Conservation (phyloP, 1,140 invertebrate species). For the Lepidurus arcticus region DNA sequence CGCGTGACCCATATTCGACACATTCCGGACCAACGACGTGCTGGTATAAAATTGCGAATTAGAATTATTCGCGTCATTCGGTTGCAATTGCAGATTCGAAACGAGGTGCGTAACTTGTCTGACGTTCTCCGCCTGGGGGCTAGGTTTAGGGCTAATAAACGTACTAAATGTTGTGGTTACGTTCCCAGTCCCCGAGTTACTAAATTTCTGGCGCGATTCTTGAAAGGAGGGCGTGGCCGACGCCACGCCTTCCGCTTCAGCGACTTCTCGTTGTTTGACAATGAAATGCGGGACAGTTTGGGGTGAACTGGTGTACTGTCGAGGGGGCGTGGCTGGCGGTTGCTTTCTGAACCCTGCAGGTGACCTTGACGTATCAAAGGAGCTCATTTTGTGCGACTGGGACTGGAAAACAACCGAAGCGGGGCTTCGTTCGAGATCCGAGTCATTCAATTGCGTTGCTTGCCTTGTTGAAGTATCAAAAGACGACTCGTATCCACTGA, state of each 20-base stretch:
- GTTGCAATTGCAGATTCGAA: conserved; percentile 30
- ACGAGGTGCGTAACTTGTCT: conserved; percentile 2
- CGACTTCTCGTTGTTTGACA: conserved; percentile 8
- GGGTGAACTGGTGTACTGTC: neutral
- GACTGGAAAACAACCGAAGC: neutral
- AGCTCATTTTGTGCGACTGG: conserved; percentile 16
- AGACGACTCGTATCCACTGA: conserved; percentile 39
- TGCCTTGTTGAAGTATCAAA: conserved; percentile 27
- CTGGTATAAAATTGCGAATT: conserved; percentile 31
- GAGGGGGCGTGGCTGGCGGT: conserved; percentile 33
- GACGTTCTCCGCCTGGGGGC: neutral
- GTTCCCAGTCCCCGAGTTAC: conserved; percentile 18
- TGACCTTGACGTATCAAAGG: neutral
- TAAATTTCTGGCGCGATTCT: conserved; percentile 32
- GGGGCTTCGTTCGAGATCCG: conserved; percentile 27
- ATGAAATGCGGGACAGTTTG: conserved; percentile 13
- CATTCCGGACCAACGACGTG: conserved; percentile 26
- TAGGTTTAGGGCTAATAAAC: neutral
- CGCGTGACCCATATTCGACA: conserved; percentile 3
- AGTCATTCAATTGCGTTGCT: conserved; percentile 25
- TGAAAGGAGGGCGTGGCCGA: conserved; percentile 29
- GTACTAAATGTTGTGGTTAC: conserved; percentile 26
- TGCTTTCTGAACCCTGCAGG: conserved; percentile 28
- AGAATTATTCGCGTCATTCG: neutral
- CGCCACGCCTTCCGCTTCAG: conserved; percentile 22